Conservation (phyloP, 2,797 vertebrate genomes). For the Onychomys leucogaster region DNA sequence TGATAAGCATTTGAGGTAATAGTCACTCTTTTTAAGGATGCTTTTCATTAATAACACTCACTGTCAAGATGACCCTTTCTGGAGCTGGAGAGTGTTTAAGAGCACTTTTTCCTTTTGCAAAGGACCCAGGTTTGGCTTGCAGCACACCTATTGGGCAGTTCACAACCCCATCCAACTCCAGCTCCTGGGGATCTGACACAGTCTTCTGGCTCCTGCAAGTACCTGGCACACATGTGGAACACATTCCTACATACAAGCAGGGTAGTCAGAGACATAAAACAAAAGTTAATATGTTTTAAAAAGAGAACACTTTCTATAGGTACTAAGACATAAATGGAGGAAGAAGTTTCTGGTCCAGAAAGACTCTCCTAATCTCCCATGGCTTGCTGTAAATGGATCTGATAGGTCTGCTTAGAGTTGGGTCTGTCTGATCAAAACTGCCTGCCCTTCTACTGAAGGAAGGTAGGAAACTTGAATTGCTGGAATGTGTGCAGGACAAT, state of each 20-base stretch:
- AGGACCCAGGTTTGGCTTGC: neutral
- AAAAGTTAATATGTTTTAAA: neutral
- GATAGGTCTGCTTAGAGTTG: neutral
- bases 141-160: neutral
- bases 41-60: neutral
- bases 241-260: neutral
- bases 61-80: neutral
- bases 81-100: neutral
- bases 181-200: neutral
- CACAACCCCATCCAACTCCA: neutral
- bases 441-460: neutral
- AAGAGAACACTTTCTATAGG: neutral
- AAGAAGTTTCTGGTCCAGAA: neutral
- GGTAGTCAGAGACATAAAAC: neutral
- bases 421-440: neutral
- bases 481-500: neutral
- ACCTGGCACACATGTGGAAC: neutral
- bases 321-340: neutral
- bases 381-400: neutral
- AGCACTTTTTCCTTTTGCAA: neutral
- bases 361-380: rapidly evolving
- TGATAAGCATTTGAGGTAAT: neutral
- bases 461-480: neutral
- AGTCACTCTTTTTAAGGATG: neutral
- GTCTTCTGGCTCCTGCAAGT: too few species aligned